Conservation (phyloP, 2,113 vertebrate genomes). For the Entelurus aequoreus region DNA sequence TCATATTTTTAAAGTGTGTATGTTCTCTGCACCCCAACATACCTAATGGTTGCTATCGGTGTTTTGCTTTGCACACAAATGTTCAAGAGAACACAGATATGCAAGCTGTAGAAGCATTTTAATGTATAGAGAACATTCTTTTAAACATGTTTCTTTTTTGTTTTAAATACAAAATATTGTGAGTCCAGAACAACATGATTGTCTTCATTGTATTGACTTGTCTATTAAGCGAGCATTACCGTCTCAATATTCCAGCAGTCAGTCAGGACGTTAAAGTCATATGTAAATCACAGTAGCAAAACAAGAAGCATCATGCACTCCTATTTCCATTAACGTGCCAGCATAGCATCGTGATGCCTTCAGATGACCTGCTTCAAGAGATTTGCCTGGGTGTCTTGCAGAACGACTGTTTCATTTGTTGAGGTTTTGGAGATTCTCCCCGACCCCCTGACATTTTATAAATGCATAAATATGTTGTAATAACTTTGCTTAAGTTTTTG, state of each 20-base stretch:
- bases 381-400: slow-evolving; percentile 40
- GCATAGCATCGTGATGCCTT: slow-evolving; percentile 15
- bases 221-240: slow-evolving; percentile 13
- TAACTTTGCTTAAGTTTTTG: background rate
- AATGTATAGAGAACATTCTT: background rate
- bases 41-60: too few relatives aligned
- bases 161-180: slow-evolving; percentile 19
- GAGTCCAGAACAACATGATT: slow-evolving; percentile 12
- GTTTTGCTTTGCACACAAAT: background rate
- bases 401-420: slow-evolving; percentile 41
- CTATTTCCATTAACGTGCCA: slow-evolving; percentile 15
- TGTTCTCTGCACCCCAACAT: too few relatives aligned
- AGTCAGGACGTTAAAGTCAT: slow-evolving; percentile 7
- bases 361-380: slow-evolving; percentile 54
- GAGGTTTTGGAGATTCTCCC: slow-evolving; percentile 30
- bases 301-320: slow-evolving; percentile 13
- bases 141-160: background rate
- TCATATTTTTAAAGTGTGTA: too few relatives aligned
- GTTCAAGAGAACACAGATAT: background rate
- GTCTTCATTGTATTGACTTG: slow-evolving; percentile 29
- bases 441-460: slow-evolving; percentile 48
- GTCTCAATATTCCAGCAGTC: slow-evolving; percentile 10
- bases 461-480: background rate
- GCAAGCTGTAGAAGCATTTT: background rate
- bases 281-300: background rate